Percentiles rank a stretch among this genome's conserved stretches.
Evolutionary conservation across 2,888 invertebrate genomes (phyloP).

Genomic region (Eristalis tenax): DNA sequence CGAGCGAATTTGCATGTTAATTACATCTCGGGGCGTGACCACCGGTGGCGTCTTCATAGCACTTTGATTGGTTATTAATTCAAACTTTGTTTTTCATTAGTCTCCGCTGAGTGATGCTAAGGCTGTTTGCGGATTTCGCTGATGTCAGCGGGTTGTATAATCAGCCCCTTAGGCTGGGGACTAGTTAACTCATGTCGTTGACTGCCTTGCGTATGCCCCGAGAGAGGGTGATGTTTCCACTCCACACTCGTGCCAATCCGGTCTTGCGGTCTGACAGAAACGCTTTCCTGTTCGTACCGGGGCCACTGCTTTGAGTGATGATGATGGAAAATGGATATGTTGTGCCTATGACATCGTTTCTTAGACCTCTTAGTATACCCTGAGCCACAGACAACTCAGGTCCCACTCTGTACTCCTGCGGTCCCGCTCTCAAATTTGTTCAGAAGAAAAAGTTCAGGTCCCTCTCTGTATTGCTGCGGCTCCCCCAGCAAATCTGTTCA

Average conservation of each 20-base stretch:
- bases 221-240: neutral
- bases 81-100: conserved; percentile 8
- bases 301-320: neutral
- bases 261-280: neutral
- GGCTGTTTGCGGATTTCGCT: neutral
- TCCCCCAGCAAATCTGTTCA: too few species aligned
- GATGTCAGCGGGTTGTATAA: neutral
- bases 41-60: conserved; percentile 10
- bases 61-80: conserved; percentile 31
- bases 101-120: too few species aligned
- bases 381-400: too few species aligned
- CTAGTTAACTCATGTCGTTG: neutral
- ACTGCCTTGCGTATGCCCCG: neutral
- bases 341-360: too few species aligned
- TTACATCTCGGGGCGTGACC: conserved; percentile 15
- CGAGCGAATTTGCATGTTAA: conserved; percentile 22
- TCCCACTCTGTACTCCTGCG: too few species aligned
- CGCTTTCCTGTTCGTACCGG: neutral
- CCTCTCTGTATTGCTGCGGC: neutral
- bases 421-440: too few species aligned
- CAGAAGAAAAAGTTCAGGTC: too few species aligned
- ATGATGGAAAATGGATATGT: neutral
- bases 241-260: neutral
- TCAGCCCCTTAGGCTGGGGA: neutral
- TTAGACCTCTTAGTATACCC: too few species aligned